Base-by-base conservation (phyloP, 1,140 invertebrate genomes). In the Cydia strobilella region DNA sequence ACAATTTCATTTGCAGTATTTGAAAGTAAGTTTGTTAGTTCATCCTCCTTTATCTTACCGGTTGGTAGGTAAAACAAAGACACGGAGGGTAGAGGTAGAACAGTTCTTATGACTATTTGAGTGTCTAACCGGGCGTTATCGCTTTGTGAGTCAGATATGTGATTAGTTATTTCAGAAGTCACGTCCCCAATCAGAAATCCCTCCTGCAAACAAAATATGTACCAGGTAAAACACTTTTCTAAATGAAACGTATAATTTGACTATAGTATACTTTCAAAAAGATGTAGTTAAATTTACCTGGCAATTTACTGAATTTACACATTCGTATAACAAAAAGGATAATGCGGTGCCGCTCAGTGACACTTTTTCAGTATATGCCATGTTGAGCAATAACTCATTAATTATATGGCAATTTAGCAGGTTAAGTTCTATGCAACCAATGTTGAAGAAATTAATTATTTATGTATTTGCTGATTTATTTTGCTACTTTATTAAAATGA, bases 111-210 rank as follows among this genome's bases (percentile, higher is more conserved):
- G 77, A 94, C 92, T 48, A 95, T 95, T 80, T 94, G 91, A 65
- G 92, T 94, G 79, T 94, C 94, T 12, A 94, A 84, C 15, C 93
- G 88, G 73, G 95, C 93, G 66, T 94, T 93, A 80, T 95, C 94
- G 82, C 93, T 94, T 45, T 95, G 94, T 0, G 93, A 93, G 84
- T 96, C 95, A 9, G 95, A 95, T 80, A 95, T 94, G 63, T 94
- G 94, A 86, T 95, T 95, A n/a, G 94, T 94, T 63, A 95, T 92
- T 86, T 93, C 94, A 31, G 93, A 93, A 25, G 94, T 87, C 2
- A 94, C 91, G 77, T 95, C 94, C 12, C 95, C 95, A 25, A 95
- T 86, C 7, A 96, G 88, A 87, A 96, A 95, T 3, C 95, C 95
- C 85, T 95, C 94, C 95, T 96, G 82, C 63, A 94, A 91, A 89